Conservation (phyloP, 1,140 invertebrate genomes). For the Parapsyche elsis region DNA sequence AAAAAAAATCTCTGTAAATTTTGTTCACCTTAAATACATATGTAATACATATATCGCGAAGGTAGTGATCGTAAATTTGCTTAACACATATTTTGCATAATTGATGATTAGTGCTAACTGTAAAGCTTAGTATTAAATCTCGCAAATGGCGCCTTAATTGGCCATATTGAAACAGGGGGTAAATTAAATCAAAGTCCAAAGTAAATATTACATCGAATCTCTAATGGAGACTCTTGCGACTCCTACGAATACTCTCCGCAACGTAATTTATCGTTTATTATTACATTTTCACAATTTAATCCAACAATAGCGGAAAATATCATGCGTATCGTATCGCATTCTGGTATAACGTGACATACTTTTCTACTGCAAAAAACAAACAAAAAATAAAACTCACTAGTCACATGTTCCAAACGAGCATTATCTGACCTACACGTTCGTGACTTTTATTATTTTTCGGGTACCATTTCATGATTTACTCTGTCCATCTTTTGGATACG, state of each 20-base stretch:
- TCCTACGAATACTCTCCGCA: no score
- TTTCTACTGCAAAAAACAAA: no score
- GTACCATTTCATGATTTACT: slow-evolving; percentile 13
- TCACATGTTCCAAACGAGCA: not conserved
- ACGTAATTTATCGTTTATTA: no score
- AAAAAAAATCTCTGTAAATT: not conserved
- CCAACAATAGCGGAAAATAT: no score
- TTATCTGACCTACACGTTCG: slow-evolving; percentile 7
- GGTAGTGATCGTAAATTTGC: not conserved
- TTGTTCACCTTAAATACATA: not conserved
- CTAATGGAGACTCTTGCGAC: not conserved
- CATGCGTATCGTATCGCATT: no score
- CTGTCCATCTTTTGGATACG: not conserved
- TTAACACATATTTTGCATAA: slow-evolving; percentile 13
- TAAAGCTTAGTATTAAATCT: slow-evolving; percentile 22
- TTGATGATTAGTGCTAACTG: slow-evolving; percentile 19
- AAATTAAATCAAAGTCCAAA: slow-evolving; percentile 11
- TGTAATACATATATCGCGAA: not conserved
- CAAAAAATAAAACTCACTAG: no score
- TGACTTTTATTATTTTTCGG: slow-evolving; percentile 26
- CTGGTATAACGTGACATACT: no score
- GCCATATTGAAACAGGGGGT: not conserved
- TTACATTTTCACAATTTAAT: no score
- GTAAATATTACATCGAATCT: slow-evolving; percentile 22
- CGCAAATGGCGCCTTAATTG: slow-evolving; percentile 16